Percentiles rank a stretch among this genome's conserved stretches.
Evolutionary conservation across 1,140 invertebrate genomes (phyloP).

Genomic region (Probaryconus sp.): DNA sequence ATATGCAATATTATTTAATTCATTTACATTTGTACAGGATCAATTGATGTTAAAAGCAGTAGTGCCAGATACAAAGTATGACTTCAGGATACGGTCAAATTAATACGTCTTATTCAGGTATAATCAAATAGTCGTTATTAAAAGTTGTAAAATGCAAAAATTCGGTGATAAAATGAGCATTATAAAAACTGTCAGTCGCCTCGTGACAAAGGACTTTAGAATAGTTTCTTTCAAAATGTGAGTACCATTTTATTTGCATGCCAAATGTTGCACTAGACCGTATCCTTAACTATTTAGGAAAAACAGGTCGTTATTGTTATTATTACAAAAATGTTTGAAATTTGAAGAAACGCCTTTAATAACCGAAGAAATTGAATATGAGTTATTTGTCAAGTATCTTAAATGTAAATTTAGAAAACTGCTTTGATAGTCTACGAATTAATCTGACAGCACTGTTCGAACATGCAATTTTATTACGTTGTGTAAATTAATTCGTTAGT

Average conservation of each 20-base stretch:
- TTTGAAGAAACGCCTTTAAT: too few species aligned
- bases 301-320: neutral
- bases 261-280: too few species aligned
- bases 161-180: too few species aligned
- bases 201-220: too few species aligned
- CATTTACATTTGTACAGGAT: slow-evolving; percentile 56
- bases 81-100: too few species aligned
- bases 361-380: too few species aligned
- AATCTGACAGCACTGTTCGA: slow-evolving; percentile 36
- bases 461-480: slow-evolving; percentile 22
- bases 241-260: too few species aligned
- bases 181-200: too few species aligned
- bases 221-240: too few species aligned
- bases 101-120: too few species aligned
- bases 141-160: too few species aligned
- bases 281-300: neutral
- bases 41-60: slow-evolving; percentile 45
- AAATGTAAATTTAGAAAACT: neutral
- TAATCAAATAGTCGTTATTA: too few species aligned
- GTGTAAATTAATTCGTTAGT: slow-evolving; percentile 19
- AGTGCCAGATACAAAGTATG: slow-evolving; percentile 30
- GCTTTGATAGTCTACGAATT: neutral
- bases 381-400: neutral
- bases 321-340: neutral
- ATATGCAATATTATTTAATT: slow-evolving; percentile 43